Evolutionary conservation across 2,113 vertebrate genomes (phyloP), one percentile per base, ranked within the genome.

Genomic region (Procavia capensis): DNA sequence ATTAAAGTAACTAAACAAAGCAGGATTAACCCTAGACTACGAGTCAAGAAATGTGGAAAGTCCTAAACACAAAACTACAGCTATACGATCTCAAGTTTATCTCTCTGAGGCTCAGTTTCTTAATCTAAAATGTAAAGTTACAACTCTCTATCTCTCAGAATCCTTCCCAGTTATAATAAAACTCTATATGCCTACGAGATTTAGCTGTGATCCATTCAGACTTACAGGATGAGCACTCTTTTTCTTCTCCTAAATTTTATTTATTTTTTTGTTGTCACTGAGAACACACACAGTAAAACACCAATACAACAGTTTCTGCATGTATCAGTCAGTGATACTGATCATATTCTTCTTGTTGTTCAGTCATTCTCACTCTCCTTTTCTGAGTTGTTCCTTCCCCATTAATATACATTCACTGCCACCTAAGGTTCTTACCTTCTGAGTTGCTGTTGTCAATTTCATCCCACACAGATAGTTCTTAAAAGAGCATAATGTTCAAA

Each of bases 151-250:
- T 74, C 61, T 91, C 80, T 87, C 78, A 59, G 59, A 50, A 50
- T 70, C 57, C 34, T 94, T 66, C 66, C 41, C 64, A 92, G 41
- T 90, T 80, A 80, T 4, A 72, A 93, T 89, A 88, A 81, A 95
- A 90, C 75, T 76, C 64, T 74, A 22, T 5, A 79, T 41, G 36
- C 31, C 36, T 88, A 11, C 39, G 4, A 75, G 20, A 64, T 41
- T 90, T 86, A 64, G n/a, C 5, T 54, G n/a, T 82, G 41, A 79
- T 25, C 80, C 27, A 83, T 57, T 47, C 57, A 87, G 66, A 76
- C 61, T 47, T 29, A 72, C 8, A 85, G 59, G 57, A 24, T 72
- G 36, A n/a, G 34, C 36, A 14, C 14, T n/a, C 29, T 66, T 34
- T 10, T 9, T 72, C 39, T 72, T 8, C 24, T 72, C 24, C 50